Evolutionary conservation across 2,888 invertebrate genomes (phyloP), one percentile per base, ranked within the genome.

Genomic region (Schizaphis graminum): DNA sequence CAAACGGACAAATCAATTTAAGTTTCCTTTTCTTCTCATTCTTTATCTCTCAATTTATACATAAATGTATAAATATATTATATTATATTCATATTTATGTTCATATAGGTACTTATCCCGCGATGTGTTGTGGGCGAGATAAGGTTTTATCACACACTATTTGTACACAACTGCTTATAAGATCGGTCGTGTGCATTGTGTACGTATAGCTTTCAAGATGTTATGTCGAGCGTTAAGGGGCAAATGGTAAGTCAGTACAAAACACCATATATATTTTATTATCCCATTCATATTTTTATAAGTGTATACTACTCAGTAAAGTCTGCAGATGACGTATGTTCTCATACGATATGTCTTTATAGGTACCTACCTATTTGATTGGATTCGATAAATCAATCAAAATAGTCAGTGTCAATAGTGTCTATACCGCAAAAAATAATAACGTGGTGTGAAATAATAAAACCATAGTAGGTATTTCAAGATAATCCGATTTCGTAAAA

Each of bases 1-100:
- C 91, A 47, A 92, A 24, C 86, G 61, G 57, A 92, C 86, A 47
- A 61, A 92, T 92, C 91, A 92, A 86, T 92, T 92, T 35, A 24
- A 84, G 56, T 84, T 57, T 91, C 10, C 86, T 47, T 44, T 44
- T 91, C 35, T 91, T 77, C 26, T 57, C 44, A 57, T 89, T 56
- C 10, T 28, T 0, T 28, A 8, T 28, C 44, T 47, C 44, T 47
- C 44, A 47, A 47, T 47, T 7, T 47, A 47, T 47, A 44, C 3
- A 44, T 44, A 44, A 44, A 44, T 44, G n/a, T n/a, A 44, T 44
- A 44, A 44, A 44, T 44, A 44, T 44, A 44, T 44, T 44, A 44
- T 44, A 44, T 44, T 3, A 44, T 44, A 44, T 44, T 44, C 3
- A 44, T 44, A 44, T 44, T 44, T 44, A 47, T 3, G 47, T 28